A percentile compares a stretch with the other conserved stretches of the same genome.
Evolutionary conservation across 1,140 invertebrate species (phyloP).

Genomic region (Homalodisca vitripennis): DNA sequence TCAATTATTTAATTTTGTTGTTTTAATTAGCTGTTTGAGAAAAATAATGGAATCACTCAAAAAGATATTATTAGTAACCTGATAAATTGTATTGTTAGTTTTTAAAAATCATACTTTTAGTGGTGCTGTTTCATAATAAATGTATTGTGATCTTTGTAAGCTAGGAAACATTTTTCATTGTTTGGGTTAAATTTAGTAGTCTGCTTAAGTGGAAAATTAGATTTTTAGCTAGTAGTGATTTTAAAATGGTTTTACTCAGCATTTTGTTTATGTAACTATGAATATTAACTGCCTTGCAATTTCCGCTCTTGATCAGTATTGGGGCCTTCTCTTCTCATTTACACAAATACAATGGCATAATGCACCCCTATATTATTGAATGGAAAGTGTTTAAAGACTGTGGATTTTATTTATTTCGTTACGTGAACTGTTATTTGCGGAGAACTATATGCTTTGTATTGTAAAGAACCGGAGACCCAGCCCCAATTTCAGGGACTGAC

Average conservation of each 20-base stretch:
- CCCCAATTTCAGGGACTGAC: not conserved
- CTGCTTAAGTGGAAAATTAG: too few species aligned
- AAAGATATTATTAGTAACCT: too few species aligned
- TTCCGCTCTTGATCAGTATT: not conserved
- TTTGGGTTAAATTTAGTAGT: not conserved
- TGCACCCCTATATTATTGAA: too few species aligned
- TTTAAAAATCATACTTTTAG: not conserved
- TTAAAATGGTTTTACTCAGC: not conserved
- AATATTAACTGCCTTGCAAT: not conserved
- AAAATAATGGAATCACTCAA: too few species aligned
- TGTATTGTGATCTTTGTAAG: not conserved
- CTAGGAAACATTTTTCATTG: not conserved
- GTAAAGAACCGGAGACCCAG: too few species aligned
- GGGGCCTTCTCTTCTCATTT: not conserved
- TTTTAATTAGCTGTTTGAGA: too few species aligned
- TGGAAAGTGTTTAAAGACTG: not conserved
- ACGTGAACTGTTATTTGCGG: not conserved
- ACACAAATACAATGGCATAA: too few species aligned
- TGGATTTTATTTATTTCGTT: not conserved
- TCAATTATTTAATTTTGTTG: too few species aligned
- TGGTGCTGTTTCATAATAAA: not conserved
- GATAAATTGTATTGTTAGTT: not conserved
- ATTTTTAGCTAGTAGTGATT: not conserved
- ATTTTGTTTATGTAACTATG: too few species aligned
- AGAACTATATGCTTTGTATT: not conserved